Evolutionary conservation across 2,797 vertebrate species (phyloP).

Genomic region (Syndactyla subalaris): DNA sequence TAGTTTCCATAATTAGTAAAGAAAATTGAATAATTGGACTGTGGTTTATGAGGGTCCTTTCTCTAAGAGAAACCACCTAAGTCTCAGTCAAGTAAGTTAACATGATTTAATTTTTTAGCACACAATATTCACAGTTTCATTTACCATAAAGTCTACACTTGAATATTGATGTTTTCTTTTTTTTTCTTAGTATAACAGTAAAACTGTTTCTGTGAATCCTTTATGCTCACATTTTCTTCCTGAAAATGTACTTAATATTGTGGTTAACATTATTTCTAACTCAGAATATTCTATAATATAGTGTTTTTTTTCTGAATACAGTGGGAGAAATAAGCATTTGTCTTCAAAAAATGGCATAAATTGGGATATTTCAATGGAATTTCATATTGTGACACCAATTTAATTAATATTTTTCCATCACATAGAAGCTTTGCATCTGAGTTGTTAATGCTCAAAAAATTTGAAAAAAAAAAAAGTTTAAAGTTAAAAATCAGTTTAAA

Average conservation of each 20-base stretch:
- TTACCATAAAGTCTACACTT: constrained; percentile 54
- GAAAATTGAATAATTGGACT: constrained; percentile 75
- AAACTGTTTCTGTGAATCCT: neutral
- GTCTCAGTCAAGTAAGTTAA: constrained; percentile 62
- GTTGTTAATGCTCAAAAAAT: constrained; percentile 10
- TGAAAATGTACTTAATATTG: constrained; percentile 12
- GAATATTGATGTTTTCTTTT: neutral
- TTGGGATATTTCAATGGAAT: neutral
- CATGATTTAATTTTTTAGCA: constrained; percentile 64
- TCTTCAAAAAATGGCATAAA: constrained; percentile 2
- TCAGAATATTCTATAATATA: neutral
- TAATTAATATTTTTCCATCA: neutral
- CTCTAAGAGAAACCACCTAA: constrained; percentile 52
- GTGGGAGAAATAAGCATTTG: neutral
- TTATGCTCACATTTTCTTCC: constrained; percentile 16
- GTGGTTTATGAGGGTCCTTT: constrained; percentile 53
- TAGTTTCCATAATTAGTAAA: constrained; percentile 74
- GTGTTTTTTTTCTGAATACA: neutral
- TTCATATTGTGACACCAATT: neutral
- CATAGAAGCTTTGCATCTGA: neutral
- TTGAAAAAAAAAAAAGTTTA: neutral
- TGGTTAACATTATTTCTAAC: constrained; percentile 3
- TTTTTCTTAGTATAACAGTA: constrained; percentile 16
- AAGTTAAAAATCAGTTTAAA: neutral
- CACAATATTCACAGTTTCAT: constrained; percentile 44